phyloP scores from a whole-genome alignment of 2,888 invertebrate species.

The Eupsilia transversa region DNA sequence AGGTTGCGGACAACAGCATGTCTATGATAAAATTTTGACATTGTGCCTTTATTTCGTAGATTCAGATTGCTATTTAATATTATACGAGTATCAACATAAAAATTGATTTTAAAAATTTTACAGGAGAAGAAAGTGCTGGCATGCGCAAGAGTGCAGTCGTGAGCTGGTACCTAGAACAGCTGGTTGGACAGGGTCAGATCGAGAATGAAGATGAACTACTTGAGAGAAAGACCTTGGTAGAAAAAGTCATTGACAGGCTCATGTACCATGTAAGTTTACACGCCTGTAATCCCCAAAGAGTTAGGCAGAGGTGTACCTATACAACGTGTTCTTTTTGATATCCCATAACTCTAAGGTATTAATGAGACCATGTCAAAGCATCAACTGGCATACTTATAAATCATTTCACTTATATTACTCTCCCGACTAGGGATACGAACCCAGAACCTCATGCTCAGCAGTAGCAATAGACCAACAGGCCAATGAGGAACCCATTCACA shows the following conservation, averaged over 20 bases:
- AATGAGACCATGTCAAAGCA: too few species aligned
- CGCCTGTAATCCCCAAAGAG: not conserved
- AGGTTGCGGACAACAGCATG: not conserved
- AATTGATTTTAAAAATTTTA: conserved; percentile 2
- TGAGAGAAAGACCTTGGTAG: conserved; percentile 96
- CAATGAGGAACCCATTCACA: not conserved
- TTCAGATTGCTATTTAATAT: not conserved
- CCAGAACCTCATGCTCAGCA: not conserved
- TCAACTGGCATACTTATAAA: too few species aligned
- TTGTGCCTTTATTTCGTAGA: not conserved
- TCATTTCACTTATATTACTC: too few species aligned
- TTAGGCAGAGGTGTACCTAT: not conserved
- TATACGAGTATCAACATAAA: too few species aligned
- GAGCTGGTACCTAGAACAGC: conserved; percentile 97
- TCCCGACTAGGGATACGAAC: not conserved
- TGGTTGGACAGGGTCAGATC: conserved; percentile 94
- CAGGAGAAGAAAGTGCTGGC: conserved; percentile 91
- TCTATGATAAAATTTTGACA: too few species aligned
- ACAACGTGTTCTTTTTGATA: too few species aligned
- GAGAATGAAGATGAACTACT: conserved; percentile 97
- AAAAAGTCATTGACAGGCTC: conserved; percentile 98
- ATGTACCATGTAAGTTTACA: conserved; percentile 93
- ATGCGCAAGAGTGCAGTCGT: conserved; percentile 95
- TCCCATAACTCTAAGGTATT: too few species aligned
- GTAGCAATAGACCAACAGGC: not conserved